Evolutionary conservation across 2,113 vertebrate species (phyloP), one percentile per base, ranked within the genome.

Genomic region (Cyprinodon variegatus): DNA sequence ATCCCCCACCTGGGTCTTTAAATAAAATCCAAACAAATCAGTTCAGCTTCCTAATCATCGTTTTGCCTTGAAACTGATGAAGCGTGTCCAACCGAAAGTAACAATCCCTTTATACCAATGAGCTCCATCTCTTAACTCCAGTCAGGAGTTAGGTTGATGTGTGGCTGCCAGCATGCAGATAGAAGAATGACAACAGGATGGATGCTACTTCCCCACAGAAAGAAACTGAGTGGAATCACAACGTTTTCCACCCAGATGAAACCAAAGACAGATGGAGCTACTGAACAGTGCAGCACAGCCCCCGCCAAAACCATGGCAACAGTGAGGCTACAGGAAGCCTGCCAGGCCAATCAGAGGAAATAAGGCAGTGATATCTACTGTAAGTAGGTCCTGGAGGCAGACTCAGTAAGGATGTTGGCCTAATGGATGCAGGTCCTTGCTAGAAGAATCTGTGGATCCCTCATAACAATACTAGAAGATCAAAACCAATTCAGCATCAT

Each of bases 261-360:
- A 86, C 81, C 78, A 73, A 70, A 88, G 85, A 90, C 90, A 91
- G 90, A 91, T 88, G 87, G 90, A 90, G 71, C 78, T 80, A 73
- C 78, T 61, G 46, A 78, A 86, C 72, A 81, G 85, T 84, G 85
- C 83, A 72, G 85, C 70, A n/a, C 77, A 76, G 66, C 71, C 77
- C 43, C 76, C 80, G 79, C 69, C 62, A 74, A 83, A 88, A 91
- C 92, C 92, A 94, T 93, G 83, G 89, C 86, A 93, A 94, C 92
- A 85, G 82, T 60, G 69, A 74, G 46, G 83, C 87, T 84, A 89
- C 86, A 79, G 77, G 80, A 88, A 83, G 72, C 76, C 64, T 77
- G 82, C 79, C 74, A 77, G 88, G 82, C 88, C 87, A 90, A 90
- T 92, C 65, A 20, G 72, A 74, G 53, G 65, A 45, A 61, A 50